Evolutionary conservation across 2,797 vertebrate genomes (phyloP).

Genomic region (Odontamblyopus rebecca): DNA sequence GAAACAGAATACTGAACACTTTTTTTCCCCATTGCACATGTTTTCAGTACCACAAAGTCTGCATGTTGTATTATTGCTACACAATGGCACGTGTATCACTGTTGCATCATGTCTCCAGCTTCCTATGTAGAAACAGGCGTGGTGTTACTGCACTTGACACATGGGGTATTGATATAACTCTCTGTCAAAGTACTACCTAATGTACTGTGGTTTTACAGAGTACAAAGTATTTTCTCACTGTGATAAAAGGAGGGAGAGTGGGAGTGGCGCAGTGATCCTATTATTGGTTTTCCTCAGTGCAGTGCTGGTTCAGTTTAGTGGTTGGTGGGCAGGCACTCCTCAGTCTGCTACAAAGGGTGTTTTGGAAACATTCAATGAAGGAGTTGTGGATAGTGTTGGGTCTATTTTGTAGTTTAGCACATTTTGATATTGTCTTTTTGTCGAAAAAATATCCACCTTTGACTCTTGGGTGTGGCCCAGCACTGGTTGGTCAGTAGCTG

Average conservation of each 20-base stretch:
- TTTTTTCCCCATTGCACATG: background rate
- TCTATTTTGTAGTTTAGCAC: background rate
- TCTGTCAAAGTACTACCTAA: background rate
- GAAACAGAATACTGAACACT: background rate
- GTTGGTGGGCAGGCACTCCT: background rate
- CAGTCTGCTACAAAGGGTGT: background rate
- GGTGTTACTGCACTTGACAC: background rate
- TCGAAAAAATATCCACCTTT: too few species aligned
- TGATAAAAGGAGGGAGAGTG: background rate
- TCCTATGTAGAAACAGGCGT: slow-evolving; percentile 9
- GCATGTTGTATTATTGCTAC: background rate
- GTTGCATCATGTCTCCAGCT: background rate
- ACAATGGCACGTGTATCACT: background rate
- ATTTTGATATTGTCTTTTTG: background rate
- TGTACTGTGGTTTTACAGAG: background rate
- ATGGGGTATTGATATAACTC: background rate
- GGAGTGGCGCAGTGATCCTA: background rate
- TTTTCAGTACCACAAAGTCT: background rate
- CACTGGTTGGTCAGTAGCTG: too few species aligned
- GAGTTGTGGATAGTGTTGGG: background rate
- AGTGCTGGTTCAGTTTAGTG: background rate
- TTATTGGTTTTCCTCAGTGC: background rate
- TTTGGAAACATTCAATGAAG: background rate
- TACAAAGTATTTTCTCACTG: background rate
- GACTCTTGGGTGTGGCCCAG: too few species aligned